Evolutionary conservation across 2,797 vertebrate species (phyloP), one percentile per base, ranked within the genome.

Genomic region (Centroberyx gerrardi): DNA sequence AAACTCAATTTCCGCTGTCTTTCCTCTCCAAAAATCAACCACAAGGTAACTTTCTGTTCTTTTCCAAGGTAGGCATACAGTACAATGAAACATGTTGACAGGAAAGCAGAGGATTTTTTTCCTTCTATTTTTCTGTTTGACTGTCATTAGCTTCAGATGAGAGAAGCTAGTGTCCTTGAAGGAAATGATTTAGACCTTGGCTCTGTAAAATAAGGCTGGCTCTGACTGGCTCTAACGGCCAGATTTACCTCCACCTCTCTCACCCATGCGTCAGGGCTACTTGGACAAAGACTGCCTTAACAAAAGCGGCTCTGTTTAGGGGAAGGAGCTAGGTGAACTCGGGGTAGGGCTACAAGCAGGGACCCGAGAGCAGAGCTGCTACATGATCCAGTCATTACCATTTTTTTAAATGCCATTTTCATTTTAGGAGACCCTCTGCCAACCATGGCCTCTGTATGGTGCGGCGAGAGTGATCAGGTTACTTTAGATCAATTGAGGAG

Each of bases 301-400:
- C 90, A 92, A 90, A 84, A 85, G 80, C 74, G 31, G 58, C 86
- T 88, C 55, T 91, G 86, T 91, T 78, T 63, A 53, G 60, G 54
- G 49, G 67, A 58, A 49, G 33, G 17, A 68, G 36, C 72, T 54
- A 4, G 51, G 17, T 78, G 52, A 75, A 76, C 78, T 73, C 0
- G 0, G 0, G 0, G 1, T 62, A 42, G n/a, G 36, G 42, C 42
- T 54, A 22, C 13, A 42, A 68, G 56, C 71, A 56, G 40, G 52
- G 61, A 71, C 62, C 65, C 62, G 44, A 55, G 33, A 70, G 67
- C 54, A 31, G 14, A 55, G 52, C 56, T 10, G 1, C 29, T 14
- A 8, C 66, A 22, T 54, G 27, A 61, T 72, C 58, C 55, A 58
- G 51, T 17, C 12, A 52, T 65, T 51, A 70, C 36, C 48, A 33